Evolutionary conservation across 1,140 invertebrate genomes (phyloP), one percentile per base, ranked within the genome.

Genomic region (Himalopsyche phryganea): DNA sequence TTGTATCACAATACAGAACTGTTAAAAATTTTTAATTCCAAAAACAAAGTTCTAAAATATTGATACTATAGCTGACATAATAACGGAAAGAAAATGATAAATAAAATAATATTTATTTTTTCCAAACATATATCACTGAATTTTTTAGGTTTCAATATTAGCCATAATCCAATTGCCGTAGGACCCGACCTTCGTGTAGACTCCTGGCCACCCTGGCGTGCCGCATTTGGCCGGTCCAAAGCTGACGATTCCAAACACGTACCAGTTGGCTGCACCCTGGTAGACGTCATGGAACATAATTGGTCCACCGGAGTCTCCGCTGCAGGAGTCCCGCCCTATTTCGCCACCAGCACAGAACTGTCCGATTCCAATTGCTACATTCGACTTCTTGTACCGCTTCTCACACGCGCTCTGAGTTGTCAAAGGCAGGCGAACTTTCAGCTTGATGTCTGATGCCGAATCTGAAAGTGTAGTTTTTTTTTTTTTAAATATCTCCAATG

Each of bases 241-340:
- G 1, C 86, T 88, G 0, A 89, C 85, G 14, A 89, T 71, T 1
- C 86, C 87, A 28, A 79, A 69, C 0, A 71, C 56, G 40, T 68
- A 68, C 58, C 54, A 61, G 68, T 69, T 15, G 69, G 72, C 76
- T 77, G 81, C 65, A 2, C 52, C 70, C 52, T 65, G 59, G 41
- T 69, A 51, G 60, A 69, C 61, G 68, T 59, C 73, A 1, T 72
- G 68, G 55, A 79, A 79, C 80, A 86, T 82, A 0, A 88, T 70
- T 0, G 85, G 85, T 2, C 85, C 85, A 0, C 85, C 85, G n/a
- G 81, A 84, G 56, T 87, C 85, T 1, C 83, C 83, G 0, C 77
- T 74, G 59, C 86, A 89, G 0, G 85, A 85, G 65, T 89, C 87
- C 59, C 70, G 85, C 63, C 69, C 90, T 1, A 63, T 60, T 5